Percentiles rank a stretch among this genome's conserved stretches.
These are phyloP conservation scores for Latrodectus geometricus DNA, from an alignment of 1,140 invertebrate genomes.

Conservation along the genomic window DNA sequence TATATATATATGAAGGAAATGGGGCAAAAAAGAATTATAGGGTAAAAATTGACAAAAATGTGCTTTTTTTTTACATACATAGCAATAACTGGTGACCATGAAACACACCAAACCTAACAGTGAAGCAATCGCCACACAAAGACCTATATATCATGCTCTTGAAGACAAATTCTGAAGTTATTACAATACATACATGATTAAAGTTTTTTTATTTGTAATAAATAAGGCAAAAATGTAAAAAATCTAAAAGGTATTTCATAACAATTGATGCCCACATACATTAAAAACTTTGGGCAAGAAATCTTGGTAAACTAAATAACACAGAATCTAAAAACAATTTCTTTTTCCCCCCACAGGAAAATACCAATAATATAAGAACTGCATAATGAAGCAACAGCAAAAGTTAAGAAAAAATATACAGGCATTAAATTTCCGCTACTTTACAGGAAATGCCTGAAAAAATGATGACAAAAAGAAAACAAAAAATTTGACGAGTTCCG, in stretches of 20 bases:
- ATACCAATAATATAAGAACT: constrained; percentile 23
- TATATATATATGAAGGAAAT: constrained; percentile 30
- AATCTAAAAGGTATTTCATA: constrained; percentile 46
- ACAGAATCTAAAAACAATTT: constrained; percentile 30
- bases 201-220: constrained; percentile 44
- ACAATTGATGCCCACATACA: constrained; percentile 23
- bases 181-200: constrained; percentile 54
- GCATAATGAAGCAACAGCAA: constrained; percentile 44
- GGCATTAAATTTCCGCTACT: constrained; percentile 45
- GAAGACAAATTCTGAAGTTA: constrained; percentile 47
- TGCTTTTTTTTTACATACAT: constrained; percentile 58
- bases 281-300: constrained; percentile 19
- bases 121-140: constrained; percentile 58
- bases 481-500: constrained; percentile 33
- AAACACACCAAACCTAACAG: constrained; percentile 61
- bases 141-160: constrained; percentile 53
- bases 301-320: constrained; percentile 23
- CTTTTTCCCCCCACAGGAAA: constrained; percentile 37
- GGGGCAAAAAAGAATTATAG: constrained; percentile 18
- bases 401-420: constrained; percentile 38
- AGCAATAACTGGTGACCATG: constrained; percentile 61
- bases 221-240: constrained; percentile 57
- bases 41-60: constrained; percentile 57
- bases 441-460: constrained; percentile 48
- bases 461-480: constrained; percentile 28